Base-by-base conservation (phyloP, 2,113 vertebrate species). In the Calyptommatus sinebrachiatus region DNA sequence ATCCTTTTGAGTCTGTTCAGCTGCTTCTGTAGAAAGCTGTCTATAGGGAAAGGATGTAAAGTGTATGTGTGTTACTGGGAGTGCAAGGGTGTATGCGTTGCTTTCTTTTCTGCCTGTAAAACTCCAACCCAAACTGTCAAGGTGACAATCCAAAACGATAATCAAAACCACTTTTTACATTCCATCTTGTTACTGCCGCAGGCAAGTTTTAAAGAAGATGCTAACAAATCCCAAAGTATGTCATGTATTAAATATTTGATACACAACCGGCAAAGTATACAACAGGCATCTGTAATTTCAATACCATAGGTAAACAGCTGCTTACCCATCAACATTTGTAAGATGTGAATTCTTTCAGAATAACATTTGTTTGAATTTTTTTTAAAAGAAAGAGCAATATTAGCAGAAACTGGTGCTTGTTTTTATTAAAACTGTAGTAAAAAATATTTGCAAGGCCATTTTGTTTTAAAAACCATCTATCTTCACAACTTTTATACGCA, bases 101-200 rank as follows among this genome's bases (percentile, higher is more conserved):
- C 92, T 91, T 94, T 91, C 92, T 84, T 92, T 92, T 88, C 82
- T 88, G 84, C 45, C 84, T 93, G 86, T 90, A 92, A 93, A 94
- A 92, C 91, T 57, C 85, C 90, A 91, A 89, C 91, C 92, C 90
- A 94, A 92, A 94, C 93, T 94, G 94, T 94, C 94, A 95, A 94
- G 93, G 94, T 95, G 94, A 95, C 95, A 95, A 94, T 93, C 94
- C 91, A 95, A 96, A 96, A 95, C 46, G 92, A 94, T 95, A 95
- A 96, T 96, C 94, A 96, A 96, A 96, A 95, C 90, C 86, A 92
- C 92, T 94, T 95, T 94, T 94, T 93, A 91, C 92, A 93, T 93
- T 94, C 89, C 48, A 89, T 91, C 94, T 94, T 95, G 94, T 95
- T 94, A 95, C 84, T 92, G 95, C 94, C 92, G 31, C 88, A 93